Base-by-base conservation (phyloP, 2,888 invertebrate genomes). In the Plagiodera versicolora region DNA sequence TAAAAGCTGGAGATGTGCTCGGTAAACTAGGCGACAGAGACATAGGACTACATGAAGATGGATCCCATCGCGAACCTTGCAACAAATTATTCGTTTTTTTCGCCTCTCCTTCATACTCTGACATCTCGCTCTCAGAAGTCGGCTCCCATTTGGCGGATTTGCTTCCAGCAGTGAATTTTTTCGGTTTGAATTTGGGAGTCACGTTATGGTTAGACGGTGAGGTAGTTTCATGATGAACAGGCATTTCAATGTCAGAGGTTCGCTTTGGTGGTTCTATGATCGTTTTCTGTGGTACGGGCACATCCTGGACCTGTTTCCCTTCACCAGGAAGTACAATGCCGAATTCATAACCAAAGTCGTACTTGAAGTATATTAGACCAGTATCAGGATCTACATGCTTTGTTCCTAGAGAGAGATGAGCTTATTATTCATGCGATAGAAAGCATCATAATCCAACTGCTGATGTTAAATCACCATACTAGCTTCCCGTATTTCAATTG, bases 321-420 rank as follows among this genome's bases (percentile, higher is more conserved):
- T 87, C 87, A 52, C 87, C 87, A 45, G 90, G 89, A 52, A 89
- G 81, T 49, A 89, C 84, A 67, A 90, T 85, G 63, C 90, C 90
- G 75, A 90, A 90, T 78, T 90, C 90, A 78, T 90, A 90, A 70
- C 90, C 90, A 75, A 90, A 90, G 81, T 90, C 90, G 77, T 90
- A 90, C 81, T 90, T 90, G 84, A 90, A 90, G 82, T 90, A 90
- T 74, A 90, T 89, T 63, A 90, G 82, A 69, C 89, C 89, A 51
- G 89, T 89, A 73, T 89, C 87, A 67, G 89, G 89, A 77, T 90
- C 89, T 75, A 89, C 86, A 79, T 88, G 89, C 80, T 89, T 89
- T 68, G 89, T 88, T 78, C 90, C 90, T 89, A 75, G 59, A 59
- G 14, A 39, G 14, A 39, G n/a, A 39, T 14, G 14, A n/a, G 39